Evolutionary conservation across 2,113 vertebrate species (phyloP).

Genomic region (Vicugna pacos): DNA sequence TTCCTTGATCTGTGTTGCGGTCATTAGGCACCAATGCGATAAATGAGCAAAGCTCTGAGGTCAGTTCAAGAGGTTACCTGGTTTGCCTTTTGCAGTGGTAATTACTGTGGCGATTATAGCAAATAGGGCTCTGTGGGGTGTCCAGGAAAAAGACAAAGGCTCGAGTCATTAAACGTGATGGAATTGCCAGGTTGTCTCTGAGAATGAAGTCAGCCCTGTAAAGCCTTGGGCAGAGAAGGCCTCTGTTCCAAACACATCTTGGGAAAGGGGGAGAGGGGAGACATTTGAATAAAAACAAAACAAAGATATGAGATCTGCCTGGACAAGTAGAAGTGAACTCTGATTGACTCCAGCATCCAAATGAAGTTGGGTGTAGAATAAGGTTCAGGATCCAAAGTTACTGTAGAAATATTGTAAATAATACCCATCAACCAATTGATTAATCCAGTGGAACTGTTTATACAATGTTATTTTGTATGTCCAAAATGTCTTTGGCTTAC

Average conservation of each 20-base stretch:
- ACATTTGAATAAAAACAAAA: background rate
- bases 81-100: background rate
- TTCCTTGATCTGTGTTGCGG: background rate
- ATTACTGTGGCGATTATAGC: background rate
- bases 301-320: background rate
- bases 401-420: background rate
- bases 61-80: background rate
- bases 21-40: background rate
- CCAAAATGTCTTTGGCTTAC: background rate
- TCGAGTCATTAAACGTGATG: background rate
- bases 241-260: background rate
- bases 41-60: background rate
- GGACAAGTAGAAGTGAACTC: background rate
- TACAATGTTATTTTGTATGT: background rate
- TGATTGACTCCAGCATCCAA: background rate
- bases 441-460: conserved; percentile 4
- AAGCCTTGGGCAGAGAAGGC: background rate
- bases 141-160: conserved; percentile 18
- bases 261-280: background rate
- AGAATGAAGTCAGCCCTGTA: background rate
- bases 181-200: background rate
- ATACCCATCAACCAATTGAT: background rate
- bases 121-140: background rate
- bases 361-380: background rate
- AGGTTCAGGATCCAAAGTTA: background rate